Base-by-base conservation (phyloP, 2,888 invertebrate species). In the Ecdyonurus torrentis region DNA sequence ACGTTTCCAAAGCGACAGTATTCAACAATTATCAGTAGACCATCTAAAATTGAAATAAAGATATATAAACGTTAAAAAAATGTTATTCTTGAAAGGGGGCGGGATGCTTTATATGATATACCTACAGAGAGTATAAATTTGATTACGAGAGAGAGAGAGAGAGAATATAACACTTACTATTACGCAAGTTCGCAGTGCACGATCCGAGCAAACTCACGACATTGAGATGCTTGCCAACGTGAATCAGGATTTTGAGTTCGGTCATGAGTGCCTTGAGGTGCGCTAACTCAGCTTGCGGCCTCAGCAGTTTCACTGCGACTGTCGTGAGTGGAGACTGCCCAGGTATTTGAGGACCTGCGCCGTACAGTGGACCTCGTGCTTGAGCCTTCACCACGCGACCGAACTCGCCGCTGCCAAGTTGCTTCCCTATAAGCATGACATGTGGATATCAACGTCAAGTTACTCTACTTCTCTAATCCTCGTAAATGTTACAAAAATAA, bases 1-100 rank as follows among this genome's bases (percentile, higher is more conserved):
- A 97, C 79, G 74, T 93, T 95, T 22, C 97, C 97, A 74, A 85
- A 94, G 66, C 86, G 85, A 73, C 97, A 97, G 72, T 89, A 96
- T 74, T 97, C 97, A 0, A 97, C 94, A 67, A 97, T 91, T 0
- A 97, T 93, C 71, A 89, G 80, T 20, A 97, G 76, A 75, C 96
- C 94, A 61, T 91, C 81, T 81, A n/a, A n/a, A n/a, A n/a, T n/a
- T n/a, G n/a, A n/a, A n/a, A n/a, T n/a, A n/a, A n/a, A n/a, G n/a
- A n/a, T n/a, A n/a, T n/a, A n/a, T n/a, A n/a, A n/a, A n/a, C n/a
- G n/a, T n/a, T n/a, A 69, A n/a, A 69, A n/a, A n/a, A n/a, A n/a
- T n/a, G n/a, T n/a, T n/a, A n/a, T n/a, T n/a, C n/a, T n/a, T 23
- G n/a, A 50, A n/a, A n/a, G n/a, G n/a, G n/a, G n/a, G n/a, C n/a